These are phyloP conservation scores for Microchrysa polita DNA, from an alignment of 2,888 invertebrate species.

Conservation along the genomic window DNA sequence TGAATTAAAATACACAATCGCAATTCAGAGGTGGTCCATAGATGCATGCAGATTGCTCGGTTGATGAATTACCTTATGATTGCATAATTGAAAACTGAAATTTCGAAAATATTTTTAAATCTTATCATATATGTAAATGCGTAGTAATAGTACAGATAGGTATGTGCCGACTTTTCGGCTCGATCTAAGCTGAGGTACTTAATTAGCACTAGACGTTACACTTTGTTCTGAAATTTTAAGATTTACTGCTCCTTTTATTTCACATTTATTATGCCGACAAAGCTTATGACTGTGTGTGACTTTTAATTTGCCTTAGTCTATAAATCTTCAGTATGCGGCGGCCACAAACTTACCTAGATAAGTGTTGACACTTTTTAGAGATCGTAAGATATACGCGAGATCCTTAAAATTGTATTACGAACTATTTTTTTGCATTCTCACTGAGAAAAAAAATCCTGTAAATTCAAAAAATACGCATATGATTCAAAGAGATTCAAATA, in stretches of 20 bases:
- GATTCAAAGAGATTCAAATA: too few species aligned
- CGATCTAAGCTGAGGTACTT: too few species aligned
- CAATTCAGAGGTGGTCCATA: constrained; percentile 18
- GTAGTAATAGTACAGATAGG: too few species aligned
- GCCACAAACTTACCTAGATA: constrained; percentile 37
- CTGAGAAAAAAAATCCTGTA: too few species aligned
- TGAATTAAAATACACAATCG: not conserved
- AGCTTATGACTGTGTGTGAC: constrained; percentile 25
- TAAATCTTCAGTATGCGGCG: constrained; percentile 32
- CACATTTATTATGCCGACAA: constrained; percentile 3
- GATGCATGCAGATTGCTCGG: too few species aligned
- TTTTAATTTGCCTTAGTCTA: constrained; percentile 28
- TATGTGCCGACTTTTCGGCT: too few species aligned
- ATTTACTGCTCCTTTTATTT: not conserved
- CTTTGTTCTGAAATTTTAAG: not conserved
- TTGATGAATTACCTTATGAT: not conserved
- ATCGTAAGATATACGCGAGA: constrained; percentile 22
- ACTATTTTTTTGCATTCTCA: too few species aligned
- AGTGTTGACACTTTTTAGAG: constrained; percentile 28
- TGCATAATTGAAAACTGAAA: not conserved
- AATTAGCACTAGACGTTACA: too few species aligned
- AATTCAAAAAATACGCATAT: too few species aligned
- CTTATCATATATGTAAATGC: too few species aligned
- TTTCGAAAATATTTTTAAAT: too few species aligned
- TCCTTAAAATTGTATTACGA: constrained; percentile 35